These are phyloP conservation scores for Myanophis thanlyinensis DNA, from an alignment of 2,113 vertebrate species.

Conservation along the genomic window DNA sequence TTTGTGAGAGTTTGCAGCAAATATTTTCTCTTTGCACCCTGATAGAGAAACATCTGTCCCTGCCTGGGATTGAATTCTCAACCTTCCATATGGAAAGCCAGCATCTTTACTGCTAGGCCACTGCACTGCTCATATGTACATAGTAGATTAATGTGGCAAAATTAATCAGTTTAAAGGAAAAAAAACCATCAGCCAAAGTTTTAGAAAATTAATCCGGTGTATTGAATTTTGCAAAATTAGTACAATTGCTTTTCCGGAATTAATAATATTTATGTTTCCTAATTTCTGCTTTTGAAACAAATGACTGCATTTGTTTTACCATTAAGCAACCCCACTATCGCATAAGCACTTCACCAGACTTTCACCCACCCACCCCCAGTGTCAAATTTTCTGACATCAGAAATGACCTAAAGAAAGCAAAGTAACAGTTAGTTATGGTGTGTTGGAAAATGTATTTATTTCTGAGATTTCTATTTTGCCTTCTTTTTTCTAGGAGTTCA, in stretches of 20 bases:
- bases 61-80: background rate
- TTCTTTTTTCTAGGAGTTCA: background rate
- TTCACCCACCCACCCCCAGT: background rate
- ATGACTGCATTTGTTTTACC: background rate
- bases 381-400: background rate
- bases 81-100: background rate
- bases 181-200: background rate
- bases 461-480: background rate
- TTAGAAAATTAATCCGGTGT: background rate
- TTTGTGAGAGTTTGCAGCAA: background rate
- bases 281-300: background rate
- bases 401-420: background rate
- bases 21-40: background rate
- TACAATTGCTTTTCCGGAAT: background rate
- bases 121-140: background rate
- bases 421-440: background rate
- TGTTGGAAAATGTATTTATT: background rate
- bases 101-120: background rate
- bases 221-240: background rate
- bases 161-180: background rate
- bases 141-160: background rate
- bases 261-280: background rate
- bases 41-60: background rate
- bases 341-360: background rate
- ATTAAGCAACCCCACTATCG: background rate